Evolutionary conservation across 1,140 invertebrate genomes (phyloP), one percentile per base, ranked within the genome.

Genomic region (Eriosoma lanigerum): DNA sequence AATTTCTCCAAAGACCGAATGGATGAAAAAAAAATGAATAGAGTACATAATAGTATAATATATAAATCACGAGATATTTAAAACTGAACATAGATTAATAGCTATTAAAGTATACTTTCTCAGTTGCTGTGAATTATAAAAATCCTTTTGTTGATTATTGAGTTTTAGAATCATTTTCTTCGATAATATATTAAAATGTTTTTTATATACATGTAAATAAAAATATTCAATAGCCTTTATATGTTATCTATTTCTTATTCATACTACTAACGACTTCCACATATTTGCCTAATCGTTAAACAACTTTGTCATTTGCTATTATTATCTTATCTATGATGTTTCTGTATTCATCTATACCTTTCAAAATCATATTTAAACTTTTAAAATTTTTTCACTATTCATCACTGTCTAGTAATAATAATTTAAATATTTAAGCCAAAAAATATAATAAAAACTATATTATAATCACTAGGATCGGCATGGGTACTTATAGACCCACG

Each of bases 261-360:
- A 66, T 44, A 66, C 19, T 21, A 66, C 62, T 66, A 66, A 66
- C 32, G 62, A 66, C 62, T 21, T 66, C 12, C 32, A 66, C 19
- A 66, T 44, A 44, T 66, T 44, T 21, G 1, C 12, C n/a, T 19
- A 44, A 44, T 44, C 32, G 62, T 66, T 66, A 44, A n/a, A 21
- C 9, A 29, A 66, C 32, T 44, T 44, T 32, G 29, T 12, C 60
- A 66, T 66, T 66, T 21, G 19, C 5, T 19, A 21, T 21, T 66
- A n/a, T 66, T 2, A 29, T 66, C 12, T 44, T 66, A 66, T 66
- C 32, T 24, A 21, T 44, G 9, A 38, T 38, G 8, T 38, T 21
- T 44, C n/a, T n/a, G n/a, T 44, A 66, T 15, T 44, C n/a, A 21
- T 66, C 12, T 38, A 44, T 13, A 66, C 32, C 32, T 38, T 8